Evolutionary conservation across 2,888 invertebrate species (phyloP).

Genomic region (Tetragonula carbonaria): DNA sequence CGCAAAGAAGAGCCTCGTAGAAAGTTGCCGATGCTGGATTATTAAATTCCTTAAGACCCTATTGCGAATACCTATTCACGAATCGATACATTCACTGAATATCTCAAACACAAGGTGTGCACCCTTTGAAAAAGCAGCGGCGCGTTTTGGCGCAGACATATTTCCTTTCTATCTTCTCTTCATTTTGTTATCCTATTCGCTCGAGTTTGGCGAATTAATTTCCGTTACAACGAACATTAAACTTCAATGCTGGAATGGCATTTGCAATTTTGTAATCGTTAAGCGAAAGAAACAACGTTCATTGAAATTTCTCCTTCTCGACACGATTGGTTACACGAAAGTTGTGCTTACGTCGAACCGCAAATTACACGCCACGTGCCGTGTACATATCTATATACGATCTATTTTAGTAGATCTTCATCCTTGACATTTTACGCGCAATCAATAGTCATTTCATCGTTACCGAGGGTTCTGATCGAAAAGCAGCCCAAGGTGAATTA

Average conservation of each 20-base stretch:
- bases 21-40: slow-evolving; percentile 82
- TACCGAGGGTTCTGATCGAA: slow-evolving; percentile 56
- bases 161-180: slow-evolving; percentile 7
- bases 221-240: neutral
- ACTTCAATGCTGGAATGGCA: slow-evolving; percentile 5
- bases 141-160: neutral
- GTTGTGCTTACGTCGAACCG: slow-evolving; percentile 27
- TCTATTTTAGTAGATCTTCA: slow-evolving; percentile 22
- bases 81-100: slow-evolving; percentile 84
- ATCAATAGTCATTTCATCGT: slow-evolving; percentile 63
- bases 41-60: slow-evolving; percentile 83
- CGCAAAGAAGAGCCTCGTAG: slow-evolving; percentile 74
- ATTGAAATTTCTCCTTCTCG: neutral
- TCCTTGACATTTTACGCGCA: slow-evolving; percentile 56
- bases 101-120: slow-evolving; percentile 78
- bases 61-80: slow-evolving; percentile 81
- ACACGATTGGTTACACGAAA: neutral
- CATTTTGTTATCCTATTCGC: neutral
- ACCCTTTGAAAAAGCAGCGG: slow-evolving; percentile 50
- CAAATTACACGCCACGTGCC: slow-evolving; percentile 59
- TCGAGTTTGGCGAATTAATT: slow-evolving; percentile 6
- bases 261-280: too few relatives aligned
- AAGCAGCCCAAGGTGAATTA: slow-evolving; percentile 52
- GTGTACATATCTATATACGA: slow-evolving; percentile 33
- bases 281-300: neutral